phyloP scores from a whole-genome alignment of 2,113 vertebrate genomes.

The Glaucidium brasilianum region DNA sequence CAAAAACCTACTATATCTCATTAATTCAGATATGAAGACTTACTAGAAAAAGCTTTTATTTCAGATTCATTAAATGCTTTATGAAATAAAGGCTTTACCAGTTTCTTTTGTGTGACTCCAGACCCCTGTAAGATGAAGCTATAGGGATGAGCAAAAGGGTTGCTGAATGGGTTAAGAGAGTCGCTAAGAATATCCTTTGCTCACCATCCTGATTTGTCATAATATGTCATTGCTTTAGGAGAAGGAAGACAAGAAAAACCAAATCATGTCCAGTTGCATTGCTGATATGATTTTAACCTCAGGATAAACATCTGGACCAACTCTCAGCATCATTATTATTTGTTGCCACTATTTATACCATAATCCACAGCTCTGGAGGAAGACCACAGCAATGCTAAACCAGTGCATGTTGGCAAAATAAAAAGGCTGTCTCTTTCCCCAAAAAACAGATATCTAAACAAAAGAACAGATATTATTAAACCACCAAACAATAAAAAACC shows the following conservation, averaged over 20 bases:
- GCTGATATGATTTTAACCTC: constrained; percentile 21
- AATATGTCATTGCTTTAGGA: background rate
- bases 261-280: background rate
- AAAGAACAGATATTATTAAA: background rate
- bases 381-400: background rate
- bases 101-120: background rate
- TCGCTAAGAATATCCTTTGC: background rate
- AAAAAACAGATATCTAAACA: background rate
- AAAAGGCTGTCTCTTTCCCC: background rate
- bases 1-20: background rate
- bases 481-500: rapidly evolving
- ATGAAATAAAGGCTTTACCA: background rate
- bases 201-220: background rate
- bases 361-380: background rate
- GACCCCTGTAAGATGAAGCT: background rate
- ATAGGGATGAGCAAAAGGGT: background rate
- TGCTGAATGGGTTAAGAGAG: background rate
- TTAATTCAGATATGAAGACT: background rate
- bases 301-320: constrained; percentile 43
- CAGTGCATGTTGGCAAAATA: background rate
- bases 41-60: background rate
- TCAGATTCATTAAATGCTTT: background rate
- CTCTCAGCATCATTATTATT: background rate
- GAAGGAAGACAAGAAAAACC: background rate
- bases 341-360: background rate